These are phyloP conservation scores for Odocoileus virginianus DNA, from an alignment of 2,113 vertebrate genomes.

Conservation along the genomic window DNA sequence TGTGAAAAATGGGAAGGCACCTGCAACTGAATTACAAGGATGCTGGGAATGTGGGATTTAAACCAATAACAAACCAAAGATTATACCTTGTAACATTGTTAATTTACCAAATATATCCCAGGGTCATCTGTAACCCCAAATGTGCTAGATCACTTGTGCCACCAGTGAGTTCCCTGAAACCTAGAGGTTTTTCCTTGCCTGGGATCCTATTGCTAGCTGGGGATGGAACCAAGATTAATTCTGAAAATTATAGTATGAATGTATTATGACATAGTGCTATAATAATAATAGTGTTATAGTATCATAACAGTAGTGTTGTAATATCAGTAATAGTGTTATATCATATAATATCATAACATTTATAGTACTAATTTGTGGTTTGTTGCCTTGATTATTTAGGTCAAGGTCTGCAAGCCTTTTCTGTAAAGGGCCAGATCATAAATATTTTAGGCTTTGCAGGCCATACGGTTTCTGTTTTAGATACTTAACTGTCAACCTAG, in stretches of 20 bases:
- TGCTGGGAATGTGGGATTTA: background rate
- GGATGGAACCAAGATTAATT: background rate
- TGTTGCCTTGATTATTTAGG: background rate
- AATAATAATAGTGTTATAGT: background rate
- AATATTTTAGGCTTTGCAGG: background rate
- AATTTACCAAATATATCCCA: background rate
- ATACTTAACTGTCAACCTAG: background rate
- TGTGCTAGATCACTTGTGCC: background rate
- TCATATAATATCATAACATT: background rate
- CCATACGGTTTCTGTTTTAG: background rate
- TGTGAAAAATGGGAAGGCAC: background rate
- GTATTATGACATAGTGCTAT: background rate
- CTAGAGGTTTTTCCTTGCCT: background rate
- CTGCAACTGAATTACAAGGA: background rate
- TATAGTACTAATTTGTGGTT: background rate
- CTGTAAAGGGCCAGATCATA: background rate
- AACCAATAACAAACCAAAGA: background rate
- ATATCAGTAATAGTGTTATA: background rate
- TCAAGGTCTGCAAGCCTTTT: background rate
- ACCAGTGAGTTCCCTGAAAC: background rate
- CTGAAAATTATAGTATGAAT: background rate
- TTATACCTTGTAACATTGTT: background rate
- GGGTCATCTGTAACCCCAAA: background rate
- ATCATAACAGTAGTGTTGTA: background rate
- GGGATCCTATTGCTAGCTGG: background rate